phyloP scores from a whole-genome alignment of 2,113 vertebrate genomes.

The Anolis sagrei region DNA sequence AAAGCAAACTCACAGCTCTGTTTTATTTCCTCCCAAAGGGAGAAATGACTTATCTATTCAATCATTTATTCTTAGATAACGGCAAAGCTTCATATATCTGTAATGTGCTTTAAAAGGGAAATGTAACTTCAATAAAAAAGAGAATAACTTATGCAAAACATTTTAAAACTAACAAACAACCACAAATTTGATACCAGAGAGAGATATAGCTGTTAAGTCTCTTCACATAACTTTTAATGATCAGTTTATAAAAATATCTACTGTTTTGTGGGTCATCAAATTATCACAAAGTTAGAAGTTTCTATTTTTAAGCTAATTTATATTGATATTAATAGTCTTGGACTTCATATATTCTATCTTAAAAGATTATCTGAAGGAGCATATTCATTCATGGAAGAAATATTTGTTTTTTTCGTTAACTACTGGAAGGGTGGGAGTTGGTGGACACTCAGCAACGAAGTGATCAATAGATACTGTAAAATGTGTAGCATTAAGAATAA shows the following conservation, averaged over 20 bases:
- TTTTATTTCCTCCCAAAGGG: conserved; percentile 9
- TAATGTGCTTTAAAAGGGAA: not conserved
- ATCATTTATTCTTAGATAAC: not conserved
- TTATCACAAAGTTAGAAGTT: not conserved
- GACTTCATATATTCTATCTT: not conserved
- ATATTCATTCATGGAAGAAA: not conserved
- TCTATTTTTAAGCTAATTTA: not conserved
- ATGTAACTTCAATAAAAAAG: not conserved
- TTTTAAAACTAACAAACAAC: not conserved
- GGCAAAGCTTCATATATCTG: not conserved
- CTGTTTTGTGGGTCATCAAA: not conserved
- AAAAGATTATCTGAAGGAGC: not conserved
- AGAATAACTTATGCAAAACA: not conserved
- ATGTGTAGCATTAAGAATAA: not conserved
- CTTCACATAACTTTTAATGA: not conserved
- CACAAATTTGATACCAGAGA: not conserved
- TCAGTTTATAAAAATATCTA: not conserved
- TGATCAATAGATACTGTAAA: not conserved
- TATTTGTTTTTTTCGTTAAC: not conserved
- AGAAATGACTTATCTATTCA: not conserved
- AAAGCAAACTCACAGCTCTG: conserved; percentile 22
- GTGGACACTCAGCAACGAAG: not conserved
- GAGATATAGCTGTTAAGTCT: not conserved
- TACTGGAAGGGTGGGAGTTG: not conserved
- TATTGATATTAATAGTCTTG: not conserved